Percentiles rank a stretch among this genome's conserved stretches.
These are phyloP conservation scores for Amphiprion clarkii DNA, from an alignment of 2,797 vertebrate genomes.

Conservation along the genomic window DNA sequence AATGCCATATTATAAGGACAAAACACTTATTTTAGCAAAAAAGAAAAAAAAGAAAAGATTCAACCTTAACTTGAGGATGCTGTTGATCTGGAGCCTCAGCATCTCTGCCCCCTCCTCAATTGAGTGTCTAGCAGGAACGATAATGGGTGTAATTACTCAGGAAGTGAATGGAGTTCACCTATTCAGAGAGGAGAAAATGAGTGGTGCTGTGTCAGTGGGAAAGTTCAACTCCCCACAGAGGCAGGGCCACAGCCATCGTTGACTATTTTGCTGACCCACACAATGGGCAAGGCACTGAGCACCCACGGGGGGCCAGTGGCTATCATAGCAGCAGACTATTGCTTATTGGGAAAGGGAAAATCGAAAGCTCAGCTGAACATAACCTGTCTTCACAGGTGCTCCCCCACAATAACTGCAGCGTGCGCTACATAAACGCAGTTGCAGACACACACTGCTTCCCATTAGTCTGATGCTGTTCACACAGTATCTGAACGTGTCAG, in stretches of 20 bases:
- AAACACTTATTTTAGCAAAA: neutral
- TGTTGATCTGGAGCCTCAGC: neutral
- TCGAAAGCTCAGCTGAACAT: conserved; percentile 22
- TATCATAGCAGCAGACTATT: conserved; percentile 51
- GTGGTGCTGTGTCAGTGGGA: conserved; percentile 57
- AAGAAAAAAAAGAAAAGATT: neutral
- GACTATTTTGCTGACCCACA: conserved; percentile 55
- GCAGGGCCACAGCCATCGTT: conserved; percentile 14
- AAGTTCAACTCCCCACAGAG: conserved; percentile 57
- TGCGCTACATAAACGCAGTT: neutral
- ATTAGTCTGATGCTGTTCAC: too few species aligned
- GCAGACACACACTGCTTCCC: too few species aligned
- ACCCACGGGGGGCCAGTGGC: conserved; percentile 19
- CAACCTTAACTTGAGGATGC: neutral
- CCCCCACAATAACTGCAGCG: neutral
- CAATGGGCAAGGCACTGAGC: conserved; percentile 29
- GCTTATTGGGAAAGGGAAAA: conserved; percentile 53
- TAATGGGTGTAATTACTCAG: conserved; percentile 74
- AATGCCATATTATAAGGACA: rapidly evolving
- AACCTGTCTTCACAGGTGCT: conserved; percentile 29
- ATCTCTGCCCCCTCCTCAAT: too few species aligned
- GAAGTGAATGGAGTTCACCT: conserved; percentile 43
- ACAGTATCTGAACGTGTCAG: too few species aligned
- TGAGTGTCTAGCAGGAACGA: conserved; percentile 36
- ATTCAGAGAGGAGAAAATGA: conserved; percentile 50